phyloP scores from a whole-genome alignment of 2,797 vertebrate species.

The Clarias laeviceps region DNA sequence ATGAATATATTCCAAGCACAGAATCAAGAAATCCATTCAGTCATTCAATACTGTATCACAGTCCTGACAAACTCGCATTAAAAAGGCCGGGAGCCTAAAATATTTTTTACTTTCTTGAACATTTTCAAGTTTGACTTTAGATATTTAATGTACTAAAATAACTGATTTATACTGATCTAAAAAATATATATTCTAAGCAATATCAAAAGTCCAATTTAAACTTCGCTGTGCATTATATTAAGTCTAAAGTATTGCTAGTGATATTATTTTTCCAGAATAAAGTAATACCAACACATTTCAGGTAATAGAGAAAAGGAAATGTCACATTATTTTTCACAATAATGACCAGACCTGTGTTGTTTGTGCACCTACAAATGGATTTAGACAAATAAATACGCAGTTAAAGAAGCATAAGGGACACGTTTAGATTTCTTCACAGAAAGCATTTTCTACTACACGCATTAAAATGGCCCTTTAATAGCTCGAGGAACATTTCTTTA shows the following conservation, averaged over 20 bases:
- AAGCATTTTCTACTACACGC: slow-evolving; percentile 25
- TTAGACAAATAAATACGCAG: slow-evolving; percentile 42
- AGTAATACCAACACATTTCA: slow-evolving; percentile 22
- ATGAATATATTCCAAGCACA: not conserved
- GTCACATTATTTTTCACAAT: slow-evolving; percentile 41
- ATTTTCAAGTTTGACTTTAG: not conserved
- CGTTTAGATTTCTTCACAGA: slow-evolving; percentile 37
- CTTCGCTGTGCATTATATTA: slow-evolving; percentile 36
- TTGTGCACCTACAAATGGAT: slow-evolving; percentile 40
- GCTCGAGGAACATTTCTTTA: slow-evolving; percentile 21
- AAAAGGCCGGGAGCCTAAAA: not conserved
- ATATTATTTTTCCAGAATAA: slow-evolving; percentile 20
- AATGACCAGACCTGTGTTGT: slow-evolving; percentile 28
- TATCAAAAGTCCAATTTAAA: slow-evolving; percentile 7
- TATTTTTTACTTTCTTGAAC: slow-evolving; percentile 11
- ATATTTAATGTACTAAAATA: not conserved
- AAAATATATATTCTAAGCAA: slow-evolving; percentile 2
- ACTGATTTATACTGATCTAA: not conserved
- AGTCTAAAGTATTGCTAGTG: slow-evolving; percentile 38
- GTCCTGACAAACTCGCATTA: slow-evolving; percentile 47
- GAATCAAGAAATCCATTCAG: not conserved
- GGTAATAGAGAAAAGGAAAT: slow-evolving; percentile 13
- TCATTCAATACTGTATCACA: not conserved
- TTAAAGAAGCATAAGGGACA: slow-evolving; percentile 40
- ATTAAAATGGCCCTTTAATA: slow-evolving; percentile 45